Conservation (phyloP, 2,888 invertebrate species). For the Melikaiella ostensackeni region DNA sequence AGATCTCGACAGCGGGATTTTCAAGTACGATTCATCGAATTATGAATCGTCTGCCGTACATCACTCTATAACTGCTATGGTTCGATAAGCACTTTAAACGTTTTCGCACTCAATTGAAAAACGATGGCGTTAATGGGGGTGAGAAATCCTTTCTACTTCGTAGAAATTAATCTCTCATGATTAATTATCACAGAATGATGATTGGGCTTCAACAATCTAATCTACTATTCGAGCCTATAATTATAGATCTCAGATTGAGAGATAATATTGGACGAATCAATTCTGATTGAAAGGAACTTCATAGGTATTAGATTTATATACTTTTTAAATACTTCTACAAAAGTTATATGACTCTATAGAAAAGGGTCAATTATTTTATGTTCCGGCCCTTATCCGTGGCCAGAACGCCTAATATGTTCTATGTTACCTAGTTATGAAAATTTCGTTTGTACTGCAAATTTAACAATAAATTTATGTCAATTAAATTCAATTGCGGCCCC, state of each 20-base stretch:
- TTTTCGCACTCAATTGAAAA: slow-evolving; percentile 39
- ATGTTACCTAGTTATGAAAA: too few species aligned
- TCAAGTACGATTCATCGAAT: slow-evolving; percentile 33
- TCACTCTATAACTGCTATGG: slow-evolving; percentile 17
- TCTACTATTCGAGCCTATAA: slow-evolving; percentile 22
- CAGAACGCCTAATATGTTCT: too few species aligned
- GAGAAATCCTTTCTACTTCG: slow-evolving; percentile 24
- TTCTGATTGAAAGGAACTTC: not conserved
- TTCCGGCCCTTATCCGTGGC: too few species aligned
- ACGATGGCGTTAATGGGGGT: slow-evolving; percentile 35
- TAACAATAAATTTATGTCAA: too few species aligned
- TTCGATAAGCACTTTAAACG: slow-evolving; percentile 30
- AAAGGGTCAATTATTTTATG: slow-evolving; percentile 4
- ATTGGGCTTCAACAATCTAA: slow-evolving; percentile 2
- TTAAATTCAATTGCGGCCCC: too few species aligned
- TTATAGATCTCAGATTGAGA: slow-evolving; percentile 33
- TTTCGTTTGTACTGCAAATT: too few species aligned
- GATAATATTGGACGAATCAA: slow-evolving; percentile 16
- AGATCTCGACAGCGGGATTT: slow-evolving; percentile 2
- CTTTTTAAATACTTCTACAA: not conserved
- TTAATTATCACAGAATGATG: slow-evolving; percentile 38
- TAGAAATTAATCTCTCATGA: slow-evolving; percentile 11
- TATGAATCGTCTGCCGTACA: slow-evolving; percentile 35
- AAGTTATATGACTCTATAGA: not conserved
- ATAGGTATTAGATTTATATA: not conserved